These are phyloP conservation scores for Nomia melanderi DNA, from an alignment of 1,140 invertebrate species.

Conservation along the genomic window DNA sequence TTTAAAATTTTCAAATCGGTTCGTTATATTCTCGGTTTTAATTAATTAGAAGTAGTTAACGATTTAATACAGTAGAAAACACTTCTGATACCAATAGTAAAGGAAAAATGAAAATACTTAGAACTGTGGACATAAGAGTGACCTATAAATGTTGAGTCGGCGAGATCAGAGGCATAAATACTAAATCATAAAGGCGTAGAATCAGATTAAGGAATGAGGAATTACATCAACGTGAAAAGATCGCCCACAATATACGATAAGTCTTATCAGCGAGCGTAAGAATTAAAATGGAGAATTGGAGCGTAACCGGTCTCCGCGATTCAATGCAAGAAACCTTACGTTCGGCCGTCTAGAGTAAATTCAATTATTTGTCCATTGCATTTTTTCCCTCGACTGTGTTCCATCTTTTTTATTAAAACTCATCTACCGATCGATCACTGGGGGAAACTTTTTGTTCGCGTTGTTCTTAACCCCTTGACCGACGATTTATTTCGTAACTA, in stretches of 20 bases:
- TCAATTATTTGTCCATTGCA: constrained; percentile 23
- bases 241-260: background rate
- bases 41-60: no score
- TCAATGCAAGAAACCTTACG: constrained; percentile 38
- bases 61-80: no score
- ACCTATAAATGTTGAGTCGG: no score
- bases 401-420: background rate
- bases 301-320: constrained; percentile 7
- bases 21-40: no score
- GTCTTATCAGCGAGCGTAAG: background rate
- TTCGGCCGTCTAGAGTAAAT: constrained; percentile 16
- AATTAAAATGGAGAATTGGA: constrained; percentile 26
- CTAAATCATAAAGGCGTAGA: background rate
- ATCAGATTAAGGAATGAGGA: background rate
- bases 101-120: no score
- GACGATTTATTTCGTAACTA: no score
- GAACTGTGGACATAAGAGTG: no score
- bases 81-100: no score
- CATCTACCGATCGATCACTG: no score
- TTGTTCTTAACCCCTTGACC: no score
- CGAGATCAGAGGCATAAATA: background rate
- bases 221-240: background rate
- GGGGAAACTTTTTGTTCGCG: no score
- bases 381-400: background rate
- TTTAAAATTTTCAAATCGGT: no score